phyloP scores from a whole-genome alignment of 2,888 invertebrate genomes.

The Temnothorax ravouxi region DNA sequence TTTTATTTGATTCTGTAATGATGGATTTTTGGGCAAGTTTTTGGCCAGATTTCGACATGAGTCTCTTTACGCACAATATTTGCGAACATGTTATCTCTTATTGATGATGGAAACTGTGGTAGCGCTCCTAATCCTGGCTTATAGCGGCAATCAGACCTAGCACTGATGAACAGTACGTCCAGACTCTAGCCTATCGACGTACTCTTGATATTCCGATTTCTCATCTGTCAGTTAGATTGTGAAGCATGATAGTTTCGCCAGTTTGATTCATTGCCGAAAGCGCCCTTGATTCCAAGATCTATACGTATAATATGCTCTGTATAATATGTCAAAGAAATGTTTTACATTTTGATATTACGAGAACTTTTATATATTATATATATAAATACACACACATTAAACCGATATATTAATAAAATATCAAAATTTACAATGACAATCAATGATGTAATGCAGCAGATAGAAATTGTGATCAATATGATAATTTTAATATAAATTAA shows the following conservation, averaged over 20 bases:
- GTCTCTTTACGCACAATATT: neutral
- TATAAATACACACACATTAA: too few species aligned
- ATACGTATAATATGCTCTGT: neutral
- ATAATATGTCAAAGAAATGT: neutral
- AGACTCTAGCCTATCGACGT: conserved; percentile 55
- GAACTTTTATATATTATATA: neutral
- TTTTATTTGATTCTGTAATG: neutral
- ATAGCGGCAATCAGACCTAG: conserved; percentile 76
- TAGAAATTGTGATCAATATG: neutral
- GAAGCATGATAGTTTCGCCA: conserved; percentile 67
- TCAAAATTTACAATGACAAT: neutral
- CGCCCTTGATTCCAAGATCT: neutral
- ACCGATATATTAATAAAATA: neutral
- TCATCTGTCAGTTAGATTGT: neutral
- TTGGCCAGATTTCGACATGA: neutral
- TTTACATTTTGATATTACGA: neutral
- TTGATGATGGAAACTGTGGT: conserved; percentile 44
- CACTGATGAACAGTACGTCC: conserved; percentile 69
- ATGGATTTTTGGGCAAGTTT: neutral
- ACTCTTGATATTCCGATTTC: conserved; percentile 59
- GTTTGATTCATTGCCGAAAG: conserved; percentile 61
- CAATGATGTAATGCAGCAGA: neutral
- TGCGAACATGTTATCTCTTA: neutral
- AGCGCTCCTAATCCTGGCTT: conserved; percentile 78
- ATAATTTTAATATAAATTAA: neutral